Conservation (phyloP, 1,140 invertebrate species). For the Chrysoperla carnea region DNA sequence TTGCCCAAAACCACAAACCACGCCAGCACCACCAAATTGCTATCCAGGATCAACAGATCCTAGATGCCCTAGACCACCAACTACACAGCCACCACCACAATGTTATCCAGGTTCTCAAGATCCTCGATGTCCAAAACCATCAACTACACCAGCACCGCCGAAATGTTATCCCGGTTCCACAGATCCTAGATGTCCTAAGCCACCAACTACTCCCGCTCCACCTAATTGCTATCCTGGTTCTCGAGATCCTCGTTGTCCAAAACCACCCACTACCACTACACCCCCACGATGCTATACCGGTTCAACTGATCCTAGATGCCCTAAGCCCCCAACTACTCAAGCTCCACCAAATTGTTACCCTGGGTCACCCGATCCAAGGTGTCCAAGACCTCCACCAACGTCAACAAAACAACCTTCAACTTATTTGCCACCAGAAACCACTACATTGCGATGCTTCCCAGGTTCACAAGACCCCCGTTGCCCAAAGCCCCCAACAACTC, state of each 20-base stretch:
- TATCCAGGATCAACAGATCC: conserved; percentile 18
- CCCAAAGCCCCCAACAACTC: conserved; percentile 7
- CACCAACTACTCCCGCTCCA: conserved; percentile 9
- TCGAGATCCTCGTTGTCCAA: conserved; percentile 16
- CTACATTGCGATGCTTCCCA: conserved; percentile 12
- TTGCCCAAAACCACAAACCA: conserved; percentile 10
- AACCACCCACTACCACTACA: conserved; percentile 11
- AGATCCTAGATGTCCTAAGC: conserved; percentile 14
- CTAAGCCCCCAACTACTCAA: conserved; percentile 8
- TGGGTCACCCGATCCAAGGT: conserved; percentile 24
- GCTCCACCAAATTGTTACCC: conserved; percentile 15
- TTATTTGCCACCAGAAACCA: background rate
- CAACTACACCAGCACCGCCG: conserved; percentile 4
- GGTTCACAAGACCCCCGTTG: conserved; percentile 16
- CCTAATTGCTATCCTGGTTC: conserved; percentile 15
- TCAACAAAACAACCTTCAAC: background rate
- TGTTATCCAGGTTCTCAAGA: conserved; percentile 14
- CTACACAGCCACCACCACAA: conserved; percentile 6
- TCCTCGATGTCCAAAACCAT: conserved; percentile 18
- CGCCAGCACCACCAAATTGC: conserved; percentile 10
- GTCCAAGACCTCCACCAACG: conserved; percentile 10
- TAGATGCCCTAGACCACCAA: conserved; percentile 15
- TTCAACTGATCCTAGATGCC: conserved; percentile 20
- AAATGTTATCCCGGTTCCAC: conserved; percentile 18
- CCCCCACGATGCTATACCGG: conserved; percentile 16